Evolutionary conservation across 2,797 vertebrate species (phyloP).

Genomic region (Delichon dasypus): DNA sequence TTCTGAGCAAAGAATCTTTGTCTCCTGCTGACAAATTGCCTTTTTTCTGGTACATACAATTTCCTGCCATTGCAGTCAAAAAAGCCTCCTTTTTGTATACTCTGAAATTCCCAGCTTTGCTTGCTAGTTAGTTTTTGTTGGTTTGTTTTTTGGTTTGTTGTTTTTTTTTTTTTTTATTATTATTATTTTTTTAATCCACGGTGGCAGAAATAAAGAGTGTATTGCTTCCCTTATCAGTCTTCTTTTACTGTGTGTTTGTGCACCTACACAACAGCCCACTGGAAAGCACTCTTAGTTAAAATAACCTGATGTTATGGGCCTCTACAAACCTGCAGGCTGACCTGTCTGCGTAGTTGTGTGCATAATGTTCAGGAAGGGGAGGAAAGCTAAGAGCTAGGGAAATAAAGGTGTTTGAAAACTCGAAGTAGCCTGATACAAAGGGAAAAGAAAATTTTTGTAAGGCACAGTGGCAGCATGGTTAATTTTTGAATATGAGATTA

Average conservation of each 20-base stretch:
- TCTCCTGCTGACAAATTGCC: conserved; percentile 53
- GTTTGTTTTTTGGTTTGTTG: too few species aligned
- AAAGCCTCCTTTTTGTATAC: background rate
- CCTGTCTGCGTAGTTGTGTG: background rate
- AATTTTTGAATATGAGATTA: background rate
- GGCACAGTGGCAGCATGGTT: rapidly evolving
- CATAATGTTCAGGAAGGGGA: background rate
- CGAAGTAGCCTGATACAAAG: background rate
- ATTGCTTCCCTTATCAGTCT: background rate
- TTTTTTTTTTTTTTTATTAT: background rate
- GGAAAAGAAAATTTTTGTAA: background rate
- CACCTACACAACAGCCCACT: background rate
- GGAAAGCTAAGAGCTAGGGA: background rate
- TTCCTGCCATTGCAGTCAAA: conserved; percentile 33
- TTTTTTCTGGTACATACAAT: conserved; percentile 52
- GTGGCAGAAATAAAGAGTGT: conserved; percentile 5
- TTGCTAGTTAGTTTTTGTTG: background rate
- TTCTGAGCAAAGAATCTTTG: conserved; percentile 61
- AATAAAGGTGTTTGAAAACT: background rate
- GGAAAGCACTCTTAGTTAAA: conserved; percentile 23
- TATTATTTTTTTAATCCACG: background rate
- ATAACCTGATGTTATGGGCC: background rate
- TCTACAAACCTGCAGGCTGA: background rate
- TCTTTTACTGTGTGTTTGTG: background rate
- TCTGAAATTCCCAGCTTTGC: background rate